These are phyloP conservation scores for Hydrocynus forskahlii DNA, from an alignment of 2,797 vertebrate species.

Conservation along the genomic window DNA sequence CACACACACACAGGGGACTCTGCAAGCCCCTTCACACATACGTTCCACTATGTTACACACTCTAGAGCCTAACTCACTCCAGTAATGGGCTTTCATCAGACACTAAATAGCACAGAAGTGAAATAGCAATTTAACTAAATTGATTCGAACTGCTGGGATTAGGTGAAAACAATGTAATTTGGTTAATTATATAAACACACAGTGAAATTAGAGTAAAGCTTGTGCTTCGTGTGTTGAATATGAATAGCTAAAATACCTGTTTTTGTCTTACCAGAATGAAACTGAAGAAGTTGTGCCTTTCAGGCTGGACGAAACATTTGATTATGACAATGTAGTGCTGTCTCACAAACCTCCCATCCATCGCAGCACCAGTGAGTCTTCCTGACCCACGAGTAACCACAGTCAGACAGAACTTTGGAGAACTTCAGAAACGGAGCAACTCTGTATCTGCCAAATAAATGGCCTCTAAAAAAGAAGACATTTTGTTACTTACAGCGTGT, in stretches of 20 bases:
- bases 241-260: conserved; percentile 13
- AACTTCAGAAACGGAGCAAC: conserved; percentile 24
- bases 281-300: conserved; percentile 76
- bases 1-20: background rate
- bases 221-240: conserved; percentile 18
- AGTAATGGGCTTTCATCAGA: conserved; percentile 29
- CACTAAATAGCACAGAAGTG: conserved; percentile 20
- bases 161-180: conserved; percentile 38
- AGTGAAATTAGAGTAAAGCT: conserved; percentile 35
- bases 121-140: conserved; percentile 34
- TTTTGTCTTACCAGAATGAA: conserved; percentile 48
- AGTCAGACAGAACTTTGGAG: background rate
- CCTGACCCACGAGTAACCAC: conserved; percentile 34
- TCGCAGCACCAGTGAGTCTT: conserved; percentile 32
- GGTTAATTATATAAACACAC: conserved; percentile 39
- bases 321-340: conserved; percentile 76
- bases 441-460: conserved; percentile 13
- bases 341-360: conserved; percentile 71
- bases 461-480: background rate
- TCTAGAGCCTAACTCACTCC: conserved; percentile 13
- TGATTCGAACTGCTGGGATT: conserved; percentile 13
- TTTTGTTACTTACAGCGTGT: background rate
- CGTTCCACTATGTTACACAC: background rate
- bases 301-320: conserved; percentile 78
- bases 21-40: background rate